A percentile compares a stretch with the other conserved stretches of the same genome.
Evolutionary conservation across 2,888 invertebrate genomes (phyloP).

Genomic region (Temnothorax rugatulus): DNA sequence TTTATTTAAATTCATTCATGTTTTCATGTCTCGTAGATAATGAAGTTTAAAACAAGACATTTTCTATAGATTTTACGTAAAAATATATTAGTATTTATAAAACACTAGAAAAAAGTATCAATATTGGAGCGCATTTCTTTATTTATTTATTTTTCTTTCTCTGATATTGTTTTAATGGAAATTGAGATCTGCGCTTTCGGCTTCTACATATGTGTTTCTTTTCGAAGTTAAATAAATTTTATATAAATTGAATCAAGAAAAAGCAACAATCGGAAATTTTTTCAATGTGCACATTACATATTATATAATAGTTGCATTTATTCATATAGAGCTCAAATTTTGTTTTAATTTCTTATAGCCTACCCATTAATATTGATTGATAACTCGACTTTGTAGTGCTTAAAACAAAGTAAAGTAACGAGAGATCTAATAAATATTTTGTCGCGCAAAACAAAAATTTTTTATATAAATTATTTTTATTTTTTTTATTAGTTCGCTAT

Average conservation of each 20-base stretch:
- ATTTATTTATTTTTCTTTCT: not conserved
- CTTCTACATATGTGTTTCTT: not conserved
- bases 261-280: not conserved
- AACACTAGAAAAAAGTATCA: not conserved
- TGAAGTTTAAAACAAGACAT: not conserved
- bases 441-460: not conserved
- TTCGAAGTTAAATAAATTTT: not conserved
- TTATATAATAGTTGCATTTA: not conserved
- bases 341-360: not conserved
- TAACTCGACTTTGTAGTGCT: not conserved
- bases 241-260: not conserved
- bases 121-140: not conserved
- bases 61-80: not conserved
- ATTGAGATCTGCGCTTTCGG: not conserved
- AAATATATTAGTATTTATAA: not conserved
- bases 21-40: not conserved
- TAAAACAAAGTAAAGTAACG: not conserved
- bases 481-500: not conserved
- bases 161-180: not conserved
- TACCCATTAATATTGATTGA: not conserved
- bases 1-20: not conserved
- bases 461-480: not conserved
- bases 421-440: not conserved
- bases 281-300: not conserved
- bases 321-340: not conserved